Percentiles rank a stretch among this genome's conserved stretches.
phyloP scores from a whole-genome alignment of 2,797 vertebrate species.

The Pampus argenteus region DNA sequence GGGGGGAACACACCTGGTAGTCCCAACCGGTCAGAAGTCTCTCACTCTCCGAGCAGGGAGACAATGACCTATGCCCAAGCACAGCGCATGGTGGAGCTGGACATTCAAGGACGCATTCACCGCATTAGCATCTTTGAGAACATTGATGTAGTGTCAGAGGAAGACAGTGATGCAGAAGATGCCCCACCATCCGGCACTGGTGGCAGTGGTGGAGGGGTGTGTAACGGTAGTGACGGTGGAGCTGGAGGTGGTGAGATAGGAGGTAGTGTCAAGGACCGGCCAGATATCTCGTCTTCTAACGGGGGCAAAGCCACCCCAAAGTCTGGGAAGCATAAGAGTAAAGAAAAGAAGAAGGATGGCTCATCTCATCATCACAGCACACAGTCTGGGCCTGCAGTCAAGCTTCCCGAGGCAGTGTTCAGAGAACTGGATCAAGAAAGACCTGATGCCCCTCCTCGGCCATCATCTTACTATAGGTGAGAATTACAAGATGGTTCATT shows the following conservation, averaged over 20 bases:
- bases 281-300: conserved; percentile 87
- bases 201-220: conserved; percentile 73
- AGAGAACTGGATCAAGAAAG: conserved; percentile 96
- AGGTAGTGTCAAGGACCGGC: conserved; percentile 89
- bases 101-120: conserved; percentile 95
- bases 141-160: conserved; percentile 97
- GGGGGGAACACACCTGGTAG: conserved; percentile 88
- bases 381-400: conserved; percentile 91
- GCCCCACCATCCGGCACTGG: conserved; percentile 66
- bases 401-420: conserved; percentile 97
- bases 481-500: not conserved
- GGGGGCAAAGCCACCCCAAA: conserved; percentile 91
- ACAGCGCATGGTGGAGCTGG: conserved; percentile 97
- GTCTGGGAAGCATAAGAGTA: conserved; percentile 97
- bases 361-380: conserved; percentile 92
- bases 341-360: conserved; percentile 97
- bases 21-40: conserved; percentile 92
- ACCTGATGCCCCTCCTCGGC: conserved; percentile 92
- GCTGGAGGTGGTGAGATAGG: conserved; percentile 76
- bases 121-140: conserved; percentile 98
- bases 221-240: conserved; percentile 83
- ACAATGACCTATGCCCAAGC: conserved; percentile 99
- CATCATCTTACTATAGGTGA: conserved; percentile 98
- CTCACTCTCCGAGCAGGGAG: conserved; percentile 93
- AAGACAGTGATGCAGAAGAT: conserved; percentile 88